Evolutionary conservation across 2,888 invertebrate species (phyloP).

Genomic region (Andrena chrysosceles): DNA sequence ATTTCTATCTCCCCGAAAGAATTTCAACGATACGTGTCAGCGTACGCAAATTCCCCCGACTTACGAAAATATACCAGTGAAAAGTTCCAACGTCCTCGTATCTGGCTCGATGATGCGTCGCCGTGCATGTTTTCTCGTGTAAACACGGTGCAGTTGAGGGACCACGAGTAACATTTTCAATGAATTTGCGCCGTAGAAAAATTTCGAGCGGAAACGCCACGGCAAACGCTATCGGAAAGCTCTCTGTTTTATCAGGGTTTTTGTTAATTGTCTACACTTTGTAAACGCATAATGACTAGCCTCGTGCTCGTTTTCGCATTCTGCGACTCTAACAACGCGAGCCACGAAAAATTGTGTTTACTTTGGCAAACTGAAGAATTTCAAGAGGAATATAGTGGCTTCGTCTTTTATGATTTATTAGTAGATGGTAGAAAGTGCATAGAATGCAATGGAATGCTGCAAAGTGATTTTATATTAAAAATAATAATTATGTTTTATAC

Average conservation of each 20-base stretch:
- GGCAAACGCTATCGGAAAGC: neutral
- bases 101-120: constrained; percentile 23
- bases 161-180: constrained; percentile 26
- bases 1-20: constrained; percentile 30
- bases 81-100: constrained; percentile 26
- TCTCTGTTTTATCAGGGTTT: neutral
- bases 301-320: neutral
- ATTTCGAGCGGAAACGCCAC: neutral
- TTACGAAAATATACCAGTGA: constrained; percentile 39
- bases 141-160: constrained; percentile 13
- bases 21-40: constrained; percentile 34
- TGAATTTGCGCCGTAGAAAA: neutral
- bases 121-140: constrained; percentile 12
- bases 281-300: neutral
- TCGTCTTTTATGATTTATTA: neutral
- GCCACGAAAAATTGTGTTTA: neutral
- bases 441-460: neutral
- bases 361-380: neutral
- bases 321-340: neutral
- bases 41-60: constrained; percentile 33
- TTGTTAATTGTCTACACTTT: constrained; percentile 4
- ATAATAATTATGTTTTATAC: neutral
- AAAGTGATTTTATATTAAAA: neutral
- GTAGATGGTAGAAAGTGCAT: neutral
- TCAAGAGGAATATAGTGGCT: neutral